These are phyloP conservation scores for Uropsilus gracilis DNA, from an alignment of 2,113 vertebrate species.

Conservation along the genomic window DNA sequence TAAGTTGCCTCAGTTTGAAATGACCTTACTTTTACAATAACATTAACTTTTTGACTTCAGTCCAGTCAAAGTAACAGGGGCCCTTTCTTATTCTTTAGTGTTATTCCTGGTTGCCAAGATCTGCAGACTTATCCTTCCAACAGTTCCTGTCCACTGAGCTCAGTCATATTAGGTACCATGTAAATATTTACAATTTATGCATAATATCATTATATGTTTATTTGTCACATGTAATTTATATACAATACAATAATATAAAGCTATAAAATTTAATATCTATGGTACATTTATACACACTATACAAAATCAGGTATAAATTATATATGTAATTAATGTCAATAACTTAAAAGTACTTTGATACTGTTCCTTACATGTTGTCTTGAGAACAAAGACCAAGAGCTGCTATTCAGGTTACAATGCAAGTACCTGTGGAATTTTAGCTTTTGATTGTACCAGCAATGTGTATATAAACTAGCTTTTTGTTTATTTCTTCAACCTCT, in stretches of 20 bases:
- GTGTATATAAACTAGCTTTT: background rate
- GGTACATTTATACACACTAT: background rate
- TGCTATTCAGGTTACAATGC: background rate
- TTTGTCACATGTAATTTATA: no score
- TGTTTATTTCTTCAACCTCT: background rate
- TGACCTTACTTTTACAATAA: background rate
- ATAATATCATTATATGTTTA: no score
- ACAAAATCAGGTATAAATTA: background rate
- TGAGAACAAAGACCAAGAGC: background rate
- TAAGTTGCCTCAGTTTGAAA: background rate
- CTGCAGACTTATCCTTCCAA: background rate
- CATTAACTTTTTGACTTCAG: background rate
- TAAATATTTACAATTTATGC: background rate
- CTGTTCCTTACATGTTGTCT: background rate
- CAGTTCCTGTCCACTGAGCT: background rate
- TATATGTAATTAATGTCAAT: background rate
- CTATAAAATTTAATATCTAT: background rate
- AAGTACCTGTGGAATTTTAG: background rate
- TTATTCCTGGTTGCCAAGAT: background rate
- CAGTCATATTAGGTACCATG: background rate
- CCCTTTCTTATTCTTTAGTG: background rate
- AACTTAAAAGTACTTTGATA: background rate
- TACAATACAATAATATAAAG: no score
- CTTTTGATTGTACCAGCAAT: background rate
- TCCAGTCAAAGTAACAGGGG: background rate